Conservation (phyloP, 2,113 vertebrate species). For the Nyctereutes procyonoides region DNA sequence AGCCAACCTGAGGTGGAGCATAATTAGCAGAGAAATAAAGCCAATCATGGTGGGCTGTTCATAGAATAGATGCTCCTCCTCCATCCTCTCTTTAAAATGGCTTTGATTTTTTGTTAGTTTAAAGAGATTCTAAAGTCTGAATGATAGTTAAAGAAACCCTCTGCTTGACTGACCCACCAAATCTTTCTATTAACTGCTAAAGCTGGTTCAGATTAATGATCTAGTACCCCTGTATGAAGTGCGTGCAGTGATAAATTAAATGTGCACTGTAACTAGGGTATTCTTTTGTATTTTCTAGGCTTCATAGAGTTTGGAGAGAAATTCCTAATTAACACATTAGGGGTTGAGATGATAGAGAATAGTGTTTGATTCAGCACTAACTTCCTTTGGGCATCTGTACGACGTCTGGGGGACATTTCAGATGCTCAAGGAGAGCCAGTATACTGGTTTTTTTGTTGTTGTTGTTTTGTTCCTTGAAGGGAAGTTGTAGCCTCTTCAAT, state of each 20-base stretch:
- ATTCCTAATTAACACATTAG: slow-evolving; percentile 33
- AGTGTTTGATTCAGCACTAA: neutral
- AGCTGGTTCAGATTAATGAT: slow-evolving; percentile 53
- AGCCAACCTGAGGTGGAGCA: neutral
- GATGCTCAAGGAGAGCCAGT: neutral
- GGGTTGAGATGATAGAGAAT: slow-evolving; percentile 46
- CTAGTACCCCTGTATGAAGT: neutral
- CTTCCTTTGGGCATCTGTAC: neutral
- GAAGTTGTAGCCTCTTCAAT: slow-evolving; percentile 48
- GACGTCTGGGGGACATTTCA: slow-evolving; percentile 16
- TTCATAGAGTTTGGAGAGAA: slow-evolving; percentile 18
- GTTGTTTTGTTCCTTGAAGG: neutral
- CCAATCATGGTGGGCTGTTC: slow-evolving; percentile 40
- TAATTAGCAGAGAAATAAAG: slow-evolving; percentile 55
- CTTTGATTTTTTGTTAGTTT: slow-evolving; percentile 65
- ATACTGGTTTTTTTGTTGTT: neutral
- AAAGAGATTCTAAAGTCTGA: slow-evolving; percentile 69
- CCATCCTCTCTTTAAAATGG: slow-evolving; percentile 35
- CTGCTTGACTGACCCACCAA: slow-evolving; percentile 39
- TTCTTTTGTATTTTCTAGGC: slow-evolving; percentile 33
- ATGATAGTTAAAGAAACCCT: slow-evolving; percentile 37
- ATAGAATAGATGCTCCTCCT: slow-evolving; percentile 40
- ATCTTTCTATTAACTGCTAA: slow-evolving; percentile 57
- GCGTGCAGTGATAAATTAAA: slow-evolving; percentile 21
- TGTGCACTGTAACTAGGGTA: slow-evolving; percentile 9